These are phyloP conservation scores for Syncerus caffer DNA, from an alignment of 2,797 vertebrate genomes.

Conservation along the genomic window DNA sequence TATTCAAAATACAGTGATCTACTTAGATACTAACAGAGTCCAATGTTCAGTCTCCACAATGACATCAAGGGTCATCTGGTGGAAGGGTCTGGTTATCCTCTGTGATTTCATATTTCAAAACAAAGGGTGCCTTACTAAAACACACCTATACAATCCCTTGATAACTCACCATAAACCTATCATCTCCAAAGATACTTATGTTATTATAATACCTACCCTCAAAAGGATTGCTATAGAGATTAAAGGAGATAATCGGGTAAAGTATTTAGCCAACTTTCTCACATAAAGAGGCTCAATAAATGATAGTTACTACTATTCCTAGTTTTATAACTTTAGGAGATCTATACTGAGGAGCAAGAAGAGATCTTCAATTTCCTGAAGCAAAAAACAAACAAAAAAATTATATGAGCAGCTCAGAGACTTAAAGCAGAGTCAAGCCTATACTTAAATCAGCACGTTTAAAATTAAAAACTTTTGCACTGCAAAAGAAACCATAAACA, in stretches of 20 bases:
- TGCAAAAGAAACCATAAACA: not conserved
- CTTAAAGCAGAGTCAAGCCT: not conserved
- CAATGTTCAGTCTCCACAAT: not conserved
- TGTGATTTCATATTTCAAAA: slow-evolving; percentile 24
- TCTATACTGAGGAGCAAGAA: not conserved
- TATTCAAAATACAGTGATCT: not conserved
- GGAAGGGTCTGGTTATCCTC: not conserved
- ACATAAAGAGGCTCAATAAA: not conserved
- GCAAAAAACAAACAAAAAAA: not conserved
- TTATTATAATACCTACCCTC: not conserved
- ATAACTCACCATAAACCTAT: not conserved
- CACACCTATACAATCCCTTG: not conserved
- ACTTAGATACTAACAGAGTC: not conserved
- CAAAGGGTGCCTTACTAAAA: not conserved
- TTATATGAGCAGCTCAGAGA: not conserved
- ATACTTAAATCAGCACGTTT: not conserved
- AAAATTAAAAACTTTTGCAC: not conserved
- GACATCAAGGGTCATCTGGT: not conserved
- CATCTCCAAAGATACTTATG: not conserved
- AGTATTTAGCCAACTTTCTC: not conserved
- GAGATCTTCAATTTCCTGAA: not conserved
- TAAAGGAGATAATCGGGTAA: not conserved
- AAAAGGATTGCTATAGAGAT: not conserved
- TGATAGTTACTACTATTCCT: not conserved
- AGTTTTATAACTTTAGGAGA: slow-evolving; percentile 14